Evolutionary conservation across 2,888 invertebrate genomes (phyloP), one percentile per base, ranked within the genome.

Genomic region (Volucella inflata): DNA sequence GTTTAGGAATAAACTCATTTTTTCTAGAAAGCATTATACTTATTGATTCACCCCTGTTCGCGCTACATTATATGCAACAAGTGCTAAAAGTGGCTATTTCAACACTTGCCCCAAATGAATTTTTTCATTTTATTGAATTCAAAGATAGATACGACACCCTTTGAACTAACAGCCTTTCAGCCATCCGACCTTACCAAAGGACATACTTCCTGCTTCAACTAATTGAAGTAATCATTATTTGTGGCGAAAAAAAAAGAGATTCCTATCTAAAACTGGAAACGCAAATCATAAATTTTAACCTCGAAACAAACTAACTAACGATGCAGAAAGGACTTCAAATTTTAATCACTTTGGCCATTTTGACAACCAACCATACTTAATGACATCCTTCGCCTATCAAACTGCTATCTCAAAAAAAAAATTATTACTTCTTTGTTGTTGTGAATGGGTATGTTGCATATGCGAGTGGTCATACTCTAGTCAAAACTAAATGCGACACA

Each of bases 231-330:
- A 44, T 62, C 44, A 78, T 78, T 78, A 70, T 74, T 36, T 62
- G 57, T 44, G 11, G 44, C 53, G 55, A 36, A 55, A 70, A 64
- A n/a, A 38, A 55, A 64, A 57, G 40, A 38, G 64, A 78, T 72
- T 67, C 55, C 12, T 74, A 74, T 74, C 78, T 72, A 4, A 57
- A 68, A 30, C 4, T 30, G 30, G 30, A 30, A 83, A 83, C 74
- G 83, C 74, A 74, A 83, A 78, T 83, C 78, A 74, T 78, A 83
- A 75, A 84, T 51, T 78, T 84, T 75, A 79, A 74, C 79, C 57
- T 74, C 70, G 70, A 64, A 84, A 57, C 40, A 38, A 40, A 57
- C 62, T 48, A 74, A 55, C 62, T 55, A 74, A 55, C 67, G 55
- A 38, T 59, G 57, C 46, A 57, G 55, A 59, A 79, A 64, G 57